Conservation (phyloP, 2,888 invertebrate species). For the Deroplatys truncata region DNA sequence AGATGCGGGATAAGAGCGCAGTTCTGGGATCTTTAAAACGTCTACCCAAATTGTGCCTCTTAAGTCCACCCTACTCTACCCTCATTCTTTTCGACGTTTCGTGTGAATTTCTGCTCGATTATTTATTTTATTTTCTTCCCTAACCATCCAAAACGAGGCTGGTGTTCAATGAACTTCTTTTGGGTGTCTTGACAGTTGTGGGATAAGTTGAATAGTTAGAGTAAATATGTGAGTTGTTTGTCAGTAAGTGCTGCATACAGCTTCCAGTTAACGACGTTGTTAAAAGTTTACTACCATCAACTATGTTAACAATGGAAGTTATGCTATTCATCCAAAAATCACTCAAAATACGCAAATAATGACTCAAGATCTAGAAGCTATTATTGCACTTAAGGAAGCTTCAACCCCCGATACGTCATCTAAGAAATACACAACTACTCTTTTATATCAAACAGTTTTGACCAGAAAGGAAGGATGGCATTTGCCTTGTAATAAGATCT, state of each 20-base stretch:
- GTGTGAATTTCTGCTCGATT: background rate
- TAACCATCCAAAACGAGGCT: background rate
- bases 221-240: background rate
- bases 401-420: no score
- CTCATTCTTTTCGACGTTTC: background rate
- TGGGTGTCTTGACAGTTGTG: background rate
- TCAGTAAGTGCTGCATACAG: background rate
- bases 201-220: no score
- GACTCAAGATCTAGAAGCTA: no score
- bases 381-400: no score
- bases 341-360: no score
- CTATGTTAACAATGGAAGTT: no score
- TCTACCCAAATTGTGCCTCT: background rate
- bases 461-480: no score
- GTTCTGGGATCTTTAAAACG: background rate
- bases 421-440: no score
- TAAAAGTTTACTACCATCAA: background rate
- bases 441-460: no score
- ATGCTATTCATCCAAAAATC: no score
- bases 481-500: no score
- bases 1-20: background rate
- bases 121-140: background rate
- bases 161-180: background rate
- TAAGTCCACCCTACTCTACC: background rate
- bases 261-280: background rate